phyloP scores from a whole-genome alignment of 1,140 invertebrate species.

The Latrodectus geometricus region DNA sequence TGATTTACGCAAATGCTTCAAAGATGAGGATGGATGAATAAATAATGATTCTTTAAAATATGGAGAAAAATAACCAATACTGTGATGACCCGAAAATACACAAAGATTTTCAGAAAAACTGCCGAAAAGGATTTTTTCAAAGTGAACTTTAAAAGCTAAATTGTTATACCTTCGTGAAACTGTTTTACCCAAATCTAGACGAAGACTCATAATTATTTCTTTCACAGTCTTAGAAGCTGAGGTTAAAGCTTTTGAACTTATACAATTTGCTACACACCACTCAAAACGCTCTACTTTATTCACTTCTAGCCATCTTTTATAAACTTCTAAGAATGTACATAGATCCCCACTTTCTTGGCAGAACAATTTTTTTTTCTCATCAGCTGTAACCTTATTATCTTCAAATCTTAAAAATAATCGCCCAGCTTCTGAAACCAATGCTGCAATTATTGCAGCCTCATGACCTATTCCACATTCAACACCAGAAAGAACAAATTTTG shows the following conservation, averaged over 20 bases:
- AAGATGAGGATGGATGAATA: conserved; percentile 90
- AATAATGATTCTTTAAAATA: conserved; percentile 82
- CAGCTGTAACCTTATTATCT: conserved; percentile 74
- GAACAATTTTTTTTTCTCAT: conserved; percentile 62
- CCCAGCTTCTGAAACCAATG: conserved; percentile 92
- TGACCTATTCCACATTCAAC: conserved; percentile 86
- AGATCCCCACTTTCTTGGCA: conserved; percentile 91
- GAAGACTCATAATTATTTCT: conserved; percentile 82
- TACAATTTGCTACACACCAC: conserved; percentile 51
- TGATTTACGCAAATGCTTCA: conserved; percentile 76
- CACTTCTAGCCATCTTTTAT: conserved; percentile 65
- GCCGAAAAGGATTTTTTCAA: conserved; percentile 85
- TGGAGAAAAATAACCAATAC: conserved; percentile 85
- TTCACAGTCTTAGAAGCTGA: conserved; percentile 29
- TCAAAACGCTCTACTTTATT: not conserved
- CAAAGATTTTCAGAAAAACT: conserved; percentile 93
- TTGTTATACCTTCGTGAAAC: conserved; percentile 78
- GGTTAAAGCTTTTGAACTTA: conserved; percentile 48
- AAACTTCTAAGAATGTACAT: conserved; percentile 91
- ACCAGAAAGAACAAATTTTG: conserved; percentile 85
- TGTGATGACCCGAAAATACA: conserved; percentile 80
- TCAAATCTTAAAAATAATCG: conserved; percentile 74
- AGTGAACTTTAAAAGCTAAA: conserved; percentile 75
- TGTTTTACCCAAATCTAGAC: conserved; percentile 81
- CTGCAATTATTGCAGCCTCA: conserved; percentile 87